phyloP scores from a whole-genome alignment of 2,888 invertebrate genomes.

The Pyrocoelia pectoralis region DNA sequence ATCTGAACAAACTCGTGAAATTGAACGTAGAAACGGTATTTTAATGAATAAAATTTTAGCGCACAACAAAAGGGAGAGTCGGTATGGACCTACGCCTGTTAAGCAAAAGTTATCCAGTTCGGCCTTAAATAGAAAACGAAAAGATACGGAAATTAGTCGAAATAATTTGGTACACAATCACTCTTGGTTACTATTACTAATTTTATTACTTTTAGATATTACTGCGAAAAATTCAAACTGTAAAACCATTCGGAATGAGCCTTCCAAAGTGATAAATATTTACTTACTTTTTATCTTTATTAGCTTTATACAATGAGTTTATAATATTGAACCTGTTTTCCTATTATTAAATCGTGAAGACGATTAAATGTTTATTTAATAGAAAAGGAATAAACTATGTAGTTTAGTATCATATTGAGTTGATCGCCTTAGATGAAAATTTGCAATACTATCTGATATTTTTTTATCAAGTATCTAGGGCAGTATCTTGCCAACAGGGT shows the following conservation, averaged over 20 bases:
- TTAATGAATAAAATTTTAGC: slow-evolving; percentile 46
- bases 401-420: no score
- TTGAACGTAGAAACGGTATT: slow-evolving; percentile 43
- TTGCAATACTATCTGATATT: no score
- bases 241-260: slow-evolving; percentile 42
- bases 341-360: no score
- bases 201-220: slow-evolving; percentile 39
- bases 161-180: slow-evolving; percentile 49
- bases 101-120: slow-evolving; percentile 40
- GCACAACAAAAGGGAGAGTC: slow-evolving; percentile 39
- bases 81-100: slow-evolving; percentile 27
- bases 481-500: no score
- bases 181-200: neutral
- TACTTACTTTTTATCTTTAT: slow-evolving; percentile 3
- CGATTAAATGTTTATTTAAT: no score
- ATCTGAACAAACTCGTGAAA: slow-evolving; percentile 42
- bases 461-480: no score
- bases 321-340: neutral
- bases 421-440: no score
- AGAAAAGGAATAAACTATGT: no score
- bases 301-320: neutral
- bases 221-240: slow-evolving; percentile 45
- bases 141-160: slow-evolving; percentile 46
- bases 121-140: slow-evolving; percentile 45
- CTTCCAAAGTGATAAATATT: slow-evolving; percentile 8